Percentiles rank a stretch among this genome's conserved stretches.
Conservation (phyloP, 2,888 invertebrate species). For the Andrena flavipes region DNA sequence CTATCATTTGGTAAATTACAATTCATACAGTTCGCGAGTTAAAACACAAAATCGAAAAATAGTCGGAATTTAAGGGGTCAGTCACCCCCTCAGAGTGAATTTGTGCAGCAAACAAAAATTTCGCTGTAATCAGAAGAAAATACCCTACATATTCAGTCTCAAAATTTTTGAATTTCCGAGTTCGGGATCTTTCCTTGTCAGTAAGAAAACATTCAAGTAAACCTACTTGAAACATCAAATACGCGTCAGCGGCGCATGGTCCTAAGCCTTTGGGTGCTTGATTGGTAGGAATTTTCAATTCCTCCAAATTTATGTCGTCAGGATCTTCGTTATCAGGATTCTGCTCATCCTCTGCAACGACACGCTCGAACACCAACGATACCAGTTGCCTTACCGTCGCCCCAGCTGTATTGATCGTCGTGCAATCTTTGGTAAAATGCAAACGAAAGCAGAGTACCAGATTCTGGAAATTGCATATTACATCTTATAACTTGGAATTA, state of each 20-base stretch:
- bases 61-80: too few species aligned
- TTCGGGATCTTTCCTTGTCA: too few species aligned
- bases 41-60: too few species aligned
- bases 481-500: not conserved
- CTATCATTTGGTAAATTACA: too few species aligned
- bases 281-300: constrained; percentile 91
- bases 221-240: constrained; percentile 94
- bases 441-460: constrained; percentile 98
- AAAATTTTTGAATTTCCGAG: too few species aligned
- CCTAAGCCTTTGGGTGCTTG: constrained; percentile 93
- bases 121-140: too few species aligned
- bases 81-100: too few species aligned
- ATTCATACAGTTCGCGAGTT: too few species aligned
- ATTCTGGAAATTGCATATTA: constrained; percentile 87
- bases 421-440: constrained; percentile 97
- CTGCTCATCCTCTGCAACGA: constrained; percentile 90
- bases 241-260: constrained; percentile 97
- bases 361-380: constrained; percentile 95
- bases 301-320: constrained; percentile 90
- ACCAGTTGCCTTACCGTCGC: constrained; percentile 98
- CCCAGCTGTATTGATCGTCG: constrained; percentile 98
- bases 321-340: constrained; percentile 72
- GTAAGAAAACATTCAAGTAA: constrained; percentile 45
- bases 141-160: too few species aligned
- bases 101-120: too few species aligned